Evolutionary conservation across 2,113 vertebrate species (phyloP).

Genomic region (Etia nguti): DNA sequence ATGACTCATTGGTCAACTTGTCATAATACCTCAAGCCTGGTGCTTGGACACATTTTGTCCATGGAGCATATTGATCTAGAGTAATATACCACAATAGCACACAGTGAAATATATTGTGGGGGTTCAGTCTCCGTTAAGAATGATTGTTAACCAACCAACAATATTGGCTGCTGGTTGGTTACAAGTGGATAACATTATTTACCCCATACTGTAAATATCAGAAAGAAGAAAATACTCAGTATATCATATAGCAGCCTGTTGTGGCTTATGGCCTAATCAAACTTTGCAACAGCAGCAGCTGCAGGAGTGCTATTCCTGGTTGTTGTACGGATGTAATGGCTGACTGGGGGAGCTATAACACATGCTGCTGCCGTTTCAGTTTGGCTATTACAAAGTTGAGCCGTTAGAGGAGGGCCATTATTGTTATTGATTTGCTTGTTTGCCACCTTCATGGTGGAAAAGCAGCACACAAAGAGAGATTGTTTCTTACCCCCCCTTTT

Average conservation of each 20-base stretch:
- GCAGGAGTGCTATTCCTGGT: not conserved
- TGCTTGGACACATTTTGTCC: not conserved
- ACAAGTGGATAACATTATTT: not conserved
- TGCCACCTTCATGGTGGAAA: slow-evolving; percentile 36
- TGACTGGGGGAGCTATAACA: slow-evolving; percentile 35
- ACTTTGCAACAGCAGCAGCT: not conserved
- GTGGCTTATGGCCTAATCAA: slow-evolving; percentile 53
- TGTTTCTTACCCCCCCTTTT: not conserved
- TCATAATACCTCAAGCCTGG: not conserved
- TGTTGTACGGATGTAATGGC: slow-evolving; percentile 29
- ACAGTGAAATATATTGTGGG: not conserved
- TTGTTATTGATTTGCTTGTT: slow-evolving; percentile 68
- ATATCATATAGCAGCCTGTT: slow-evolving; percentile 5
- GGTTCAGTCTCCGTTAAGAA: not conserved
- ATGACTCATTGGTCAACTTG: not conserved
- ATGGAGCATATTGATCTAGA: not conserved
- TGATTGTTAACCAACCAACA: too few relatives aligned
- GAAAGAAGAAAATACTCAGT: not conserved
- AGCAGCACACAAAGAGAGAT: slow-evolving; percentile 22
- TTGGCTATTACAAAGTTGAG: slow-evolving; percentile 54
- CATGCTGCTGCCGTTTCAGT: slow-evolving; percentile 47
- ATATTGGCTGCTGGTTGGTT: not conserved
- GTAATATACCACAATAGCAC: not conserved
- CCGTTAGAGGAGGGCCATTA: slow-evolving; percentile 58
- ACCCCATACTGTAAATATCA: not conserved